phyloP scores from a whole-genome alignment of 2,888 invertebrate species.

The Troides aeacus region DNA sequence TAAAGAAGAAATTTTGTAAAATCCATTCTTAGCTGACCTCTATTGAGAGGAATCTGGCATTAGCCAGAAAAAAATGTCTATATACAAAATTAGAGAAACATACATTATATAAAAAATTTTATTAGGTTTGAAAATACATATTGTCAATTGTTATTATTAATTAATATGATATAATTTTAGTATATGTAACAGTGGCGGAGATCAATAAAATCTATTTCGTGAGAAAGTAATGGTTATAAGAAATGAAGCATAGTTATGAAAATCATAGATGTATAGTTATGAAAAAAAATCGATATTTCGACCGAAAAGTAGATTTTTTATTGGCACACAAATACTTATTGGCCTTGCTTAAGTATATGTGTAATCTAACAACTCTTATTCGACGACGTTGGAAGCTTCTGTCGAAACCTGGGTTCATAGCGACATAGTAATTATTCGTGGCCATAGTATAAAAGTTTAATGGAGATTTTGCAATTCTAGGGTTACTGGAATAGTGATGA shows the following conservation, averaged over 20 bases:
- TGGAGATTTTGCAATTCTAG: neutral
- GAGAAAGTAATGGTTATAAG: neutral
- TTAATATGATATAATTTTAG: neutral
- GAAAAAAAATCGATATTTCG: neutral
- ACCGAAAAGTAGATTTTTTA: neutral
- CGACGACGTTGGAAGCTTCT: neutral
- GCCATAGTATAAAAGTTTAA: neutral
- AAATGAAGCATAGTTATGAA: neutral
- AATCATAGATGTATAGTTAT: no score
- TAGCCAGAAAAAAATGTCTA: no score
- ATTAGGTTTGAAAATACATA: neutral
- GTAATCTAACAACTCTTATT: neutral
- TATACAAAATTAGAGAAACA: neutral
- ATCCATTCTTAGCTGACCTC: no score
- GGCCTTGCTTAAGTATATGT: neutral
- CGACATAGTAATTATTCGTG: neutral
- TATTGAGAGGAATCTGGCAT: no score
- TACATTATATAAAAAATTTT: neutral
- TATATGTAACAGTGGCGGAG: neutral
- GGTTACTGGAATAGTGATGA: neutral
- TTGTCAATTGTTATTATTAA: no score
- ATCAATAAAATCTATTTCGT: conserved; percentile 10
- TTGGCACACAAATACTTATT: neutral
- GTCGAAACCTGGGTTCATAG: neutral
- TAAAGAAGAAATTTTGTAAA: no score